Evolutionary conservation across 1,140 invertebrate genomes (phyloP).

Genomic region (Antheraea pernyi): DNA sequence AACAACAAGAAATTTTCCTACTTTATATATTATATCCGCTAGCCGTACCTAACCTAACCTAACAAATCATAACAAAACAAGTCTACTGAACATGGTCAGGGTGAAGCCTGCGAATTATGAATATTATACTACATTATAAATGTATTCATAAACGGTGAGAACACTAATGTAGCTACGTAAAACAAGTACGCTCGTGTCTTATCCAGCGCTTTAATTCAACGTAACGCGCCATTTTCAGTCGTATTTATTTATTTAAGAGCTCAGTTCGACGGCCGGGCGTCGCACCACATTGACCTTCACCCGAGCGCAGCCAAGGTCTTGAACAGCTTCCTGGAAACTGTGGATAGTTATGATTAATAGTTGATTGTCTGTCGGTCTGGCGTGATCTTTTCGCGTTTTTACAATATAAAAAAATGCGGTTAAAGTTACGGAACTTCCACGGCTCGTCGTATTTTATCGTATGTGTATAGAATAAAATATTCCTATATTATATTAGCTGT

Average conservation of each 20-base stretch:
- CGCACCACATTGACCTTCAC: conserved; percentile 43
- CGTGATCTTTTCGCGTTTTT: neutral
- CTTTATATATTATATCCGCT: too few species aligned
- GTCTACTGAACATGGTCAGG: too few species aligned
- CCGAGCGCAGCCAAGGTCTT: conserved; percentile 22
- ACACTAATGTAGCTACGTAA: neutral
- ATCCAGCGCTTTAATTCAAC: conserved; percentile 21
- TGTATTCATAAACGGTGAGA: too few species aligned
- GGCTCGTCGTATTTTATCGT: neutral
- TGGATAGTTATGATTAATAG: conserved; percentile 21
- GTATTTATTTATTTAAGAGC: conserved; percentile 49
- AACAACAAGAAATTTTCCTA: too few species aligned
- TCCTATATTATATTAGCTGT: too few species aligned
- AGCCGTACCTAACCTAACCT: too few species aligned
- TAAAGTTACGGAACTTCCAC: neutral
- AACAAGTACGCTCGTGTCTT: neutral
- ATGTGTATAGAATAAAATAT: too few species aligned
- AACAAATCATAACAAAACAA: too few species aligned
- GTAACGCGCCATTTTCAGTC: conserved; percentile 16
- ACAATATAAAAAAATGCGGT: neutral
- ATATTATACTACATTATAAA: too few species aligned
- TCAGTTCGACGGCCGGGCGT: conserved; percentile 49
- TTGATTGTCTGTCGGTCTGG: neutral
- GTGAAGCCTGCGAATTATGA: too few species aligned
- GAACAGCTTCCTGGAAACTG: conserved; percentile 24